Base-by-base conservation (phyloP, 2,797 vertebrate species). In the Trachops cirrhosus region DNA sequence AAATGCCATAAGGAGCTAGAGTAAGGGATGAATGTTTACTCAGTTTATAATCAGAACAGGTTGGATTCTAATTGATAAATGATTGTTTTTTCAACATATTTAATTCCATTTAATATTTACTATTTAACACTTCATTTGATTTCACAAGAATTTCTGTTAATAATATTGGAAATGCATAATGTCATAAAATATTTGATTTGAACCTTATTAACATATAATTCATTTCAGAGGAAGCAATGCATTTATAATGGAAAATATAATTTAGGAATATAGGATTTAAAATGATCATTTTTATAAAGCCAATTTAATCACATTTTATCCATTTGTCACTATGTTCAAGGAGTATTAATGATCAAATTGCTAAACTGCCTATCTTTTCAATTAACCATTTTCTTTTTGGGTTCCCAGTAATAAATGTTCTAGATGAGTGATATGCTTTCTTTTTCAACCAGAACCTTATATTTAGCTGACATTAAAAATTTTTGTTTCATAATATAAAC, bases 171-270 rank as follows among this genome's bases (percentile, higher is more conserved):
- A 82, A 97, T 93, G 44, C 44, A 93, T 86, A 95, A 93, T 94
- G 9, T 70, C 75, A 95, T 94, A 92, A 97, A 93, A 93, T 83
- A 75, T 74, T 95, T 92, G 37, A 95, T 84, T 77, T 84, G 39
- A 94, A 89, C 22, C 21, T 98, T 98, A 98, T 98, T 98, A 98
- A 97, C 96, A 97, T 86, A 97, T 89, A 98, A 83, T 98, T 98
- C 97, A 97, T 94, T 97, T 98, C 97, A 97, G 88, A 98, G 97
- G 97, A 98, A 99, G 97, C 96, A 98, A 97, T 97, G 94, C 92
- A 98, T 98, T 99, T 98, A 98, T 98, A 98, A 98, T 94, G 94
- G 97, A 97, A 98, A 98, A 98, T 98, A 98, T 98, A 98, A 98
- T 94, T 97, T 88, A 93, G 96, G 91, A 91, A 97, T 96, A 97